phyloP scores from a whole-genome alignment of 2,888 invertebrate species.

The Meta bourneti region DNA sequence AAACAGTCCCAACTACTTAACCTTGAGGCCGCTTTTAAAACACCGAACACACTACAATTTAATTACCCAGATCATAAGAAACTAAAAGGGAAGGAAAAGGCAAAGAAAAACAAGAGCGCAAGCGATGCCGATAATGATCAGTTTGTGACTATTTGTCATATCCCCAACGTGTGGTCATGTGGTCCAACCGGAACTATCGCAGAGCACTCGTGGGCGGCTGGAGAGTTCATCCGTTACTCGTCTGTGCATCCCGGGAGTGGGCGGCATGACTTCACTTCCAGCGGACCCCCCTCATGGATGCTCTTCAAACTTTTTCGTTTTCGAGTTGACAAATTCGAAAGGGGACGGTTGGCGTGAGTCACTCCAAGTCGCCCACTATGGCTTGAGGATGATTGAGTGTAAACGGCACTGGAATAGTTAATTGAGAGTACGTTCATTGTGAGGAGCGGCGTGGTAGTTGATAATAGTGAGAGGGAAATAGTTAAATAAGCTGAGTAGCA shows the following conservation, averaged over 20 bases:
- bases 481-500: constrained; percentile 1
- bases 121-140: constrained; percentile 42
- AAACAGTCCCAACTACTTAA: constrained; percentile 32
- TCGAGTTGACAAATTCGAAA: constrained; percentile 23
- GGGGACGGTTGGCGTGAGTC: constrained; percentile 9
- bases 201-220: constrained; percentile 43
- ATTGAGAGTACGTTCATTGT: background rate
- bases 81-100: background rate
- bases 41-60: constrained; percentile 1
- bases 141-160: constrained; percentile 32
- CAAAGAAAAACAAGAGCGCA: constrained; percentile 1
- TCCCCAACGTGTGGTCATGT: background rate
- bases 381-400: background rate
- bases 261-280: constrained; percentile 25
- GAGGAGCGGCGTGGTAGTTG: background rate
- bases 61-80: constrained; percentile 42
- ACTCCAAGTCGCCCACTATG: constrained; percentile 3
- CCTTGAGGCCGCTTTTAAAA: constrained; percentile 12
- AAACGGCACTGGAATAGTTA: constrained; percentile 13
- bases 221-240: constrained; percentile 36
- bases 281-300: constrained; percentile 6
- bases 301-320: constrained; percentile 9
- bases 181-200: constrained; percentile 49
- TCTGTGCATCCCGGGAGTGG: constrained; percentile 34
- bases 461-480: background rate